A percentile compares a stretch with the other conserved stretches of the same genome.
Evolutionary conservation across 92 coral and sea anemone species (phyloP).

Genomic region (Porites cylindrica): DNA sequence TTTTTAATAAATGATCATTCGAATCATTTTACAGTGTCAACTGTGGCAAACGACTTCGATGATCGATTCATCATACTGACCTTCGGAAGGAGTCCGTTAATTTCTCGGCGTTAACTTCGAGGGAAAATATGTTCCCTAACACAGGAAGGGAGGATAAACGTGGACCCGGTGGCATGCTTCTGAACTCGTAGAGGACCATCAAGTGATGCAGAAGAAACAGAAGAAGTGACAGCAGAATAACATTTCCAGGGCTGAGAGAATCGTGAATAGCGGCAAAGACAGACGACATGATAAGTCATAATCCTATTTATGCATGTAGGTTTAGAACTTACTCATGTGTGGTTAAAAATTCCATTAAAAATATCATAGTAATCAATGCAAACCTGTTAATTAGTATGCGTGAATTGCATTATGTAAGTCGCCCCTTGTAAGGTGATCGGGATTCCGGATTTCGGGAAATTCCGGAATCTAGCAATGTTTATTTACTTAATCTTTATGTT

Average conservation of each 20-base stretch:
- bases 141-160: conserved; percentile 56
- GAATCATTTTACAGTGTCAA: not conserved
- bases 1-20: not conserved
- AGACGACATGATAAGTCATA: conserved; percentile 2
- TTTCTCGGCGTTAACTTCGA: not conserved
- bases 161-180: conserved; percentile 71
- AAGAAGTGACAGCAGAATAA: conserved; percentile 26
- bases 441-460: no score
- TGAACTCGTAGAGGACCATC: conserved; percentile 48
- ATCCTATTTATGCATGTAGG: no score
- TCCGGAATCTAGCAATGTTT: no score
- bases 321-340: no score
- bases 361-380: no score
- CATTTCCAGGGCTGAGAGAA: conserved; percentile 9
- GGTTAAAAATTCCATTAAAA: no score
- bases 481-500: no score
- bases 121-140: conserved; percentile 44
- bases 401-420: no score
- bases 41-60: not conserved
- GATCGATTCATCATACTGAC: not conserved
- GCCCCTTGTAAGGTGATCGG: no score
- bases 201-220: conserved; percentile 23
- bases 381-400: no score
- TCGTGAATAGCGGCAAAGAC: not conserved
- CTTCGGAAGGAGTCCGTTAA: conserved; percentile 17